Conservation (phyloP, 2,113 vertebrate genomes). For the Rhinoderma darwinii region DNA sequence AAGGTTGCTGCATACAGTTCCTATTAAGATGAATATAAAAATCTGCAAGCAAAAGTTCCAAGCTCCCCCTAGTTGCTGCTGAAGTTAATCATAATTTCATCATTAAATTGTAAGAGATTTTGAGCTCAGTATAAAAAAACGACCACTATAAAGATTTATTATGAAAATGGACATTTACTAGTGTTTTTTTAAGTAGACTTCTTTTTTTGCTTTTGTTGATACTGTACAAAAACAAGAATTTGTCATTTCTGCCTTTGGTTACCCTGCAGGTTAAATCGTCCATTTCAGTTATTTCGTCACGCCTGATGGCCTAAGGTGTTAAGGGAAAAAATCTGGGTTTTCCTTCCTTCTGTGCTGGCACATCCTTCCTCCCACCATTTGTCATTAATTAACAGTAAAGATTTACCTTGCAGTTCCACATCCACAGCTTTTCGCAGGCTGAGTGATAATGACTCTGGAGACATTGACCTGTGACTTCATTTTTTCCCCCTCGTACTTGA, state of each 20-base stretch:
- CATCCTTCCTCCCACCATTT: slow-evolving; percentile 55
- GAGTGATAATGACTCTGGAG: slow-evolving; percentile 56
- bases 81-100: too few species aligned
- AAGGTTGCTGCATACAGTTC: too few species aligned
- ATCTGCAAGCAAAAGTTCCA: too few species aligned
- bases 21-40: too few species aligned
- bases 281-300: background rate
- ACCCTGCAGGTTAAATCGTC: background rate
- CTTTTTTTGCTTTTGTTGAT: background rate
- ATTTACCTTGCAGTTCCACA: slow-evolving; percentile 17
- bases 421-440: slow-evolving; percentile 8
- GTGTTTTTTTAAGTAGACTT: too few species aligned
- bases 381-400: slow-evolving; percentile 48
- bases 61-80: too few species aligned
- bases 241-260: background rate
- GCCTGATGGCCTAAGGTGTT: background rate
- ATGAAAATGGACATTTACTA: too few species aligned
- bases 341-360: slow-evolving; percentile 34
- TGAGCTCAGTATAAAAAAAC: too few species aligned
- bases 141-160: too few species aligned
- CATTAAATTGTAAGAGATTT: too few species aligned
- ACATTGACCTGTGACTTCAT: slow-evolving; percentile 54
- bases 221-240: background rate
- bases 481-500: background rate
- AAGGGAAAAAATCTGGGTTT: slow-evolving; percentile 2